Conservation (phyloP, 2,113 vertebrate genomes). For the Phasianus colchicus region DNA sequence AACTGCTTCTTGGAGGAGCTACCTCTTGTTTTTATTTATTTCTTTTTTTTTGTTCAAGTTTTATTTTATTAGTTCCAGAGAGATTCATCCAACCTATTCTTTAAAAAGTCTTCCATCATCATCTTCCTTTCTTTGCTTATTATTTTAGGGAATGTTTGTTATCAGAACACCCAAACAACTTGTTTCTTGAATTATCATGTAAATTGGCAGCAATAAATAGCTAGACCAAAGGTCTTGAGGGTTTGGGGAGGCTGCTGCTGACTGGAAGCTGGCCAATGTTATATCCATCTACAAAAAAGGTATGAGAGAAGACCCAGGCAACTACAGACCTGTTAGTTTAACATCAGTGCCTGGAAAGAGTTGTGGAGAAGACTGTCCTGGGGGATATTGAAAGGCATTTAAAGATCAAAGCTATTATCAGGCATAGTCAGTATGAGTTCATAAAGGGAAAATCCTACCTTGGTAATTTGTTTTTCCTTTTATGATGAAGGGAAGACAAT, state of each 20-base stretch:
- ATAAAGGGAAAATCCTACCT: neutral
- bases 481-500: neutral
- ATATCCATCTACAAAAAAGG: neutral
- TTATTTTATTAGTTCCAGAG: conserved; percentile 45
- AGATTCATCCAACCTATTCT: neutral
- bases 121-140: conserved; percentile 3
- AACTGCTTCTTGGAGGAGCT: conserved; percentile 13
- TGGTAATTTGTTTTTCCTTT: neutral
- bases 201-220: conserved; percentile 4
- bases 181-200: neutral
- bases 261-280: neutral
- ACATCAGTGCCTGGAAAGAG: neutral
- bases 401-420: neutral
- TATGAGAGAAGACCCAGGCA: neutral
- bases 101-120: neutral
- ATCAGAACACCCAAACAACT: neutral
- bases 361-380: neutral
- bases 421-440: neutral
- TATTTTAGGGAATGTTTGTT: neutral
- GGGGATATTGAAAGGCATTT: neutral
- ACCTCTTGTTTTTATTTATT: neutral
- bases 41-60: conserved; percentile 4
- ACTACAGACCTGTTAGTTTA: neutral
- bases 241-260: neutral
- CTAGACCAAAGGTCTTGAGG: neutral